Base-by-base conservation (phyloP, 2,113 vertebrate genomes). In the Toxotes jaculatrix region DNA sequence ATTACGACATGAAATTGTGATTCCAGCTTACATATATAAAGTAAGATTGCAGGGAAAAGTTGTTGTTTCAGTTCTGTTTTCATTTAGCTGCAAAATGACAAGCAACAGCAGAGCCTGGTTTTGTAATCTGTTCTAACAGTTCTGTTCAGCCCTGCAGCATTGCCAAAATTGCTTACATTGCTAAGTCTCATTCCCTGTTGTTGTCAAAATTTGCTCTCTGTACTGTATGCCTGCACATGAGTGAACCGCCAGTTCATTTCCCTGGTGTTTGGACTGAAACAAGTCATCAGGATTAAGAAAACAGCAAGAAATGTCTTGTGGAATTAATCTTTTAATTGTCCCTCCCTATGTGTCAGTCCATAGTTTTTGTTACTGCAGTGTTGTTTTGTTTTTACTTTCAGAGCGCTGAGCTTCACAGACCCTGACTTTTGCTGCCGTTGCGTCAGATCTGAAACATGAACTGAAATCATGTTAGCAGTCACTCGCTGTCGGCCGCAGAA, bases 401-500 rank as follows among this genome's bases (percentile, higher is more conserved):
- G 8, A 65, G 16, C 6, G 53, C 3, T 56, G 49, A 51, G 49
- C 49, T 9, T n/a, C 49, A 51, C 49, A 21, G 7, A 21, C n/a
- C 19, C 19, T 27, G n/a, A 79, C 27, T 42, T 43, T 10, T 31
- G 49, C 32, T 60, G 32, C 32, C 59, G n/a, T 63, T 75, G 64
- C 36, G 56, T 66, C 40, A 56, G 40, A 63, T 79, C 57, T 65
- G 51, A 68, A 53, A 60, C 6, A 1, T 45, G 38, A 60, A 51
- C 49, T 9, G 49, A 74, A 77, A 47, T 61, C 23, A 4, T n/a
- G 23, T 79, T 77, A 82, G 31, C 53, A 53, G 59, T 79, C 71
- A 14, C 23, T 84, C 1, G 16, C 62, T 71, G 74, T 76, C 17
- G 12, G 63, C 65, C 43, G 74, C 65, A 74, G 49, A 77, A 83